Conservation (phyloP, 1,140 invertebrate species). For the Tetranychus urticae region DNA sequence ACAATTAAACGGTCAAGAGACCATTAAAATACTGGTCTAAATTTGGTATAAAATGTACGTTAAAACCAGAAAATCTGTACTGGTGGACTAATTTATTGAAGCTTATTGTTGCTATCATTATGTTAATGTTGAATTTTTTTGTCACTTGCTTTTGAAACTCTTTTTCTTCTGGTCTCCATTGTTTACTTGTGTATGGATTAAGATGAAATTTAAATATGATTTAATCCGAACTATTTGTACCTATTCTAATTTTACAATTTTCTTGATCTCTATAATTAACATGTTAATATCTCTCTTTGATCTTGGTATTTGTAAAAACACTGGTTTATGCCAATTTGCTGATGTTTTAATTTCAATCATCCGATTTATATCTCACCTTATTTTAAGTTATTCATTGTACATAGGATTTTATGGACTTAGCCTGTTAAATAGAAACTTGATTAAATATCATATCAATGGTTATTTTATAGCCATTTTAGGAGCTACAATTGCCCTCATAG, state of each 20-base stretch:
- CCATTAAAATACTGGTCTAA: too few species aligned
- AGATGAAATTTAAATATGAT: too few species aligned
- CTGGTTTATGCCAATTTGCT: background rate
- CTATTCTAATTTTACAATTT: background rate
- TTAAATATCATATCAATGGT: background rate
- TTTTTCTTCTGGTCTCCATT: too few species aligned
- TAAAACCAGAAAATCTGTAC: too few species aligned
- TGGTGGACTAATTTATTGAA: too few species aligned
- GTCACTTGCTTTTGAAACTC: too few species aligned
- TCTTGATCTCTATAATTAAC: background rate
- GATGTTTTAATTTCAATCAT: background rate
- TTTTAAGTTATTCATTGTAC: background rate
- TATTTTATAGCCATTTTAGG: background rate
- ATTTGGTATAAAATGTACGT: too few species aligned
- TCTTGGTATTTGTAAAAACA: background rate
- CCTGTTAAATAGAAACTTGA: background rate
- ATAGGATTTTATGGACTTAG: background rate
- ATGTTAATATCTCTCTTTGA: background rate
- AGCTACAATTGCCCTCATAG: background rate
- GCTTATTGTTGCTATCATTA: too few species aligned
- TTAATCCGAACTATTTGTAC: background rate
- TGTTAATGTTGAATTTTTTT: too few species aligned
- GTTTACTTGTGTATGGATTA: too few species aligned
- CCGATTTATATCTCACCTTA: background rate
- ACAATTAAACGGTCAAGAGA: too few species aligned